phyloP scores from a whole-genome alignment of 1,140 invertebrate species.

The Cydia amplana region DNA sequence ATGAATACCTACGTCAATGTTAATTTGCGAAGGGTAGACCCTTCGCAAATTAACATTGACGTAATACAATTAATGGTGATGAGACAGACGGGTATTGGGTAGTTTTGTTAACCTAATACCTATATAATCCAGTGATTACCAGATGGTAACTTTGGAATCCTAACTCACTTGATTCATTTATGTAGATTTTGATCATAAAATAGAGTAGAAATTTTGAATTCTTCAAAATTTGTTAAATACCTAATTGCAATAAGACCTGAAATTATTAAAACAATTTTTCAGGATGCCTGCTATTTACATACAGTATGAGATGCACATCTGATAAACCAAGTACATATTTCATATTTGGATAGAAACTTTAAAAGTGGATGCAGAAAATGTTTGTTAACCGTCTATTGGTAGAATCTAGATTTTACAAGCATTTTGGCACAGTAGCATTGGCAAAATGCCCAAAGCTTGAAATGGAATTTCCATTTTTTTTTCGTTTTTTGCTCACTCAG shows the following conservation, averaged over 20 bases:
- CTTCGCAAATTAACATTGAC: no score
- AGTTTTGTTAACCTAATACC: not conserved
- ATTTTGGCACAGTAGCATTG: not conserved
- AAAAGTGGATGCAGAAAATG: not conserved
- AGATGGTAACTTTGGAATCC: not conserved
- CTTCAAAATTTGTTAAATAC: no score
- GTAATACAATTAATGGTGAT: slow-evolving; percentile 18
- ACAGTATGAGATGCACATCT: no score
- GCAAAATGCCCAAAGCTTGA: not conserved
- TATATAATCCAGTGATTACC: slow-evolving; percentile 2
- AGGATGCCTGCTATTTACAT: no score
- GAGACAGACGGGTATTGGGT: not conserved
- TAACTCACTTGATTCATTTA: no score
- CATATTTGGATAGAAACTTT: not conserved
- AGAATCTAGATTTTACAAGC: not conserved
- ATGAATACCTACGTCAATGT: slow-evolving; percentile 15
- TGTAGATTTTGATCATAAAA: no score
- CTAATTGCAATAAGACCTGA: no score
- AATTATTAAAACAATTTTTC: no score
- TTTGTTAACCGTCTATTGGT: not conserved
- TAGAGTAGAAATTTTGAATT: no score
- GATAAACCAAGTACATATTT: no score
- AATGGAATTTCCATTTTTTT: slow-evolving; percentile 12
- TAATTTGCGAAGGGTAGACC: not conserved
- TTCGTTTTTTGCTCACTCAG: not conserved